Percentiles rank a stretch among this genome's conserved stretches.
phyloP scores from a whole-genome alignment of 37 sponge, comb jelly and placozoan genomes.

The Cladorhizidae sp. region DNA sequence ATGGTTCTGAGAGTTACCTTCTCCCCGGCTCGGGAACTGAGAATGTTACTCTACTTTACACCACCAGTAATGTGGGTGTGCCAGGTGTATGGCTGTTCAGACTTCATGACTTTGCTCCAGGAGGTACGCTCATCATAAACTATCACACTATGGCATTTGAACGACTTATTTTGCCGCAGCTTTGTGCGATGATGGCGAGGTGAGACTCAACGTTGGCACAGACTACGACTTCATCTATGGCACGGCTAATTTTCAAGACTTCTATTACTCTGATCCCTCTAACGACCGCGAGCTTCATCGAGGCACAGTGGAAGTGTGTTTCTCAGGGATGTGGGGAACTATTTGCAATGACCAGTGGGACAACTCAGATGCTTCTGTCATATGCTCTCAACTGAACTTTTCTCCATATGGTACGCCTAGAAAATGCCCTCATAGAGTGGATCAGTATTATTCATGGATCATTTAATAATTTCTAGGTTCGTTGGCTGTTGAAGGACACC shows the following conservation, averaged over 20 bases:
- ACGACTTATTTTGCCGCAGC: too few species aligned
- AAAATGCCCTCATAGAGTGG: too few species aligned
- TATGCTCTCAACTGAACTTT: conserved; percentile 37
- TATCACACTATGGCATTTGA: too few species aligned
- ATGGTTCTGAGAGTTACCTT: not conserved
- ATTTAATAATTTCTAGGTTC: too few species aligned
- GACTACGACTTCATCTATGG: too few species aligned
- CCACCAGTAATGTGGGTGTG: conserved; percentile 34
- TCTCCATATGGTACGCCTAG: conserved; percentile 29
- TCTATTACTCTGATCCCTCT: too few species aligned
- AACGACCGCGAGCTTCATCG: too few species aligned
- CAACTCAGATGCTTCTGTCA: conserved; percentile 36
- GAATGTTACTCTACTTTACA: not conserved
- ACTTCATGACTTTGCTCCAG: too few species aligned
- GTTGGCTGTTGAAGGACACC: too few species aligned
- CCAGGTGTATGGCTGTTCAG: conserved; percentile 52
- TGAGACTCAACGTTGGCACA: not conserved
- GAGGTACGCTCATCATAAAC: too few species aligned
- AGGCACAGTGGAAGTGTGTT: conserved; percentile 49
- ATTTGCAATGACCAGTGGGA: conserved; percentile 33
- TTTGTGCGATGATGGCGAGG: not conserved
- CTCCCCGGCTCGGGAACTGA: conserved; percentile 38
- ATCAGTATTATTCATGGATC: too few species aligned
- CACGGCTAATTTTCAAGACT: too few species aligned
- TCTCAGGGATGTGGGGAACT: conserved; percentile 36